Conservation (phyloP, 2,797 vertebrate species). For the Chrosomus eos region DNA sequence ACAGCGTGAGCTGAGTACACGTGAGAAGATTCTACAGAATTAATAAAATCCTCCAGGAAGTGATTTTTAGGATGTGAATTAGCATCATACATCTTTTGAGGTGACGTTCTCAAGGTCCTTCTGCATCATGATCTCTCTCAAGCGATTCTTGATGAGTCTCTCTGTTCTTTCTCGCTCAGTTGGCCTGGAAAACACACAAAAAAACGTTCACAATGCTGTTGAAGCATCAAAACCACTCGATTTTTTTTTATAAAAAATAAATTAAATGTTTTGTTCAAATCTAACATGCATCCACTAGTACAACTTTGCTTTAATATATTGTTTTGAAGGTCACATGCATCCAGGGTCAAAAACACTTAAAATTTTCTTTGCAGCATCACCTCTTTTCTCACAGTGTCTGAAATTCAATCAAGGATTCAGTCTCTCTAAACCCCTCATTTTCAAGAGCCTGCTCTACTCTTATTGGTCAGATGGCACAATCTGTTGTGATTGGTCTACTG, state of each 20-base stretch:
- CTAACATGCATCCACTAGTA: neutral
- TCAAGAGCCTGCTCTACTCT: neutral
- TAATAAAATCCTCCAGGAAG: neutral
- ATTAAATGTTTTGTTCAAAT: neutral
- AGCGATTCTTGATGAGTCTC: conserved; percentile 90
- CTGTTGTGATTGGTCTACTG: neutral
- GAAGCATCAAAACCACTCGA: neutral
- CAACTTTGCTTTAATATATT: too few species aligned
- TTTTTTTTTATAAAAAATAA: too few species aligned
- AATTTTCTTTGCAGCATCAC: neutral
- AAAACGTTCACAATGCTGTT: neutral
- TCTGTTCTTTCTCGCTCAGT: conserved; percentile 95
- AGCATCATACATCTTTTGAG: conserved; percentile 88
- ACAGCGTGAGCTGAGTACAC: neutral
- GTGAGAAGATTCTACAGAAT: neutral
- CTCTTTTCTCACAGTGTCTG: neutral
- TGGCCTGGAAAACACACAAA: conserved; percentile 76
- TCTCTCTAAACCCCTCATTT: neutral
- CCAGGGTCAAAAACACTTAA: neutral
- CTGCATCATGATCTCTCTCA: conserved; percentile 99
- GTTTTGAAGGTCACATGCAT: neutral
- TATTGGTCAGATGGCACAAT: neutral
- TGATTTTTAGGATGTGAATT: neutral
- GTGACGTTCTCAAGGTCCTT: conserved; percentile 98
- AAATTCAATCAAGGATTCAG: neutral